Base-by-base conservation (phyloP, 2,797 vertebrate genomes). In the Fistularia tabacaria region DNA sequence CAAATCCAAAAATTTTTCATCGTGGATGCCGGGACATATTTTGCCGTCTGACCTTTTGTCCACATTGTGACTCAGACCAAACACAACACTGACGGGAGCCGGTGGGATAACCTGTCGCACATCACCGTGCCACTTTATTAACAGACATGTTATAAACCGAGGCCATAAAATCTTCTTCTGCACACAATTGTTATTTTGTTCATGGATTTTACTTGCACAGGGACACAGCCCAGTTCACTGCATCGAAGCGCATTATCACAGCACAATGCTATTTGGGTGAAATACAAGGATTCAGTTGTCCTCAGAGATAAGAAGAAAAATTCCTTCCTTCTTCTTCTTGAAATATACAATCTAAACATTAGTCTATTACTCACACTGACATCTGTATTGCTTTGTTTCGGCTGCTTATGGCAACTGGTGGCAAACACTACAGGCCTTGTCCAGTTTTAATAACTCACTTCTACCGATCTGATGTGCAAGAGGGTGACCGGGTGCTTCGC, bases 201-300 rank as follows among this genome's bases (percentile, higher is more conserved):
- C 25, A 8, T 36, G 40, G 13, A 42, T 40, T 52, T 52, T n/a
- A n/a, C n/a, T n/a, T n/a, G 50, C 71, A 45, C 62, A 67, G 64
- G 52, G 55, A 71, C 78, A 82, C 77, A 69, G 77, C 78, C 62
- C 8, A 71, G 36, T 63, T 54, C 58, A 59, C 68, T 49, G 38
- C 61, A 65, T 64, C 47, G 14, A 49, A 70, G 42, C 44, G 56
- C 13, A 79, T 69, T 66, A 77, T 71, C 66, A 73, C 65, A 70
- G 40, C 25, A 46, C 54, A 79, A 68, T 56, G 57, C 15, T 76
- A 66, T 77, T 72, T 68, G 45, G 69, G 65, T 15, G 67, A 76
- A 62, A 70, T 64, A 14, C 11, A 10, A 39, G 11, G 47, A 56
- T 54, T 55, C n/a, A n/a, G n/a, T n/a, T n/a, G n/a, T n/a, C n/a